A percentile compares a stretch with the other conserved stretches of the same genome.
Evolutionary conservation across 1,140 invertebrate genomes (phyloP).

Genomic region (Drosophila leontia): DNA sequence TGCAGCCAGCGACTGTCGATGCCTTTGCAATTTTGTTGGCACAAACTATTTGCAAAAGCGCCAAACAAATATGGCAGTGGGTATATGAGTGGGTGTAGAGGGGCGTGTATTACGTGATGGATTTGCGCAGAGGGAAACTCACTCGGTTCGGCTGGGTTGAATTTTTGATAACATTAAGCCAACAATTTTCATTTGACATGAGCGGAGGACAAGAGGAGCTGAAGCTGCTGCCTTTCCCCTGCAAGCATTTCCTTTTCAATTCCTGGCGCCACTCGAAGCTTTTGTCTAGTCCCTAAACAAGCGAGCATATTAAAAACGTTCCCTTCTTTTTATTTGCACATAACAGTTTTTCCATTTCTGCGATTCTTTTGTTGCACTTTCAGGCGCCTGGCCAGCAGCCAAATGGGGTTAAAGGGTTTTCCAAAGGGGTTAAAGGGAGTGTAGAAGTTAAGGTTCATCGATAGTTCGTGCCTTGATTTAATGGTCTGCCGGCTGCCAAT

Average conservation of each 20-base stretch:
- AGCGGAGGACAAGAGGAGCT: not conserved
- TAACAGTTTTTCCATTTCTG: slow-evolving; percentile 54
- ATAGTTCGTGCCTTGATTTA: slow-evolving; percentile 82
- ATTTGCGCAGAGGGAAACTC: slow-evolving; percentile 24
- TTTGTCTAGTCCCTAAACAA: slow-evolving; percentile 66
- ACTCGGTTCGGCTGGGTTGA: slow-evolving; percentile 26
- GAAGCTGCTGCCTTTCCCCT: not conserved
- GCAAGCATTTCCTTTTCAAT: slow-evolving; percentile 40
- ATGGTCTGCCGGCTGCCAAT: slow-evolving; percentile 73
- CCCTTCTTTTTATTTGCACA: slow-evolving; percentile 63
- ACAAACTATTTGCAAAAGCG: slow-evolving; percentile 65
- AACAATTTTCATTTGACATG: slow-evolving; percentile 77
- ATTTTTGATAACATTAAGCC: slow-evolving; percentile 77
- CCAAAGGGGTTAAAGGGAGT: slow-evolving; percentile 9
- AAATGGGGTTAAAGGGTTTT: slow-evolving; percentile 44
- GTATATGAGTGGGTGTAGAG: slow-evolving; percentile 22
- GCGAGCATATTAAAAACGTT: slow-evolving; percentile 69
- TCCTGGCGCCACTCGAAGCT: slow-evolving; percentile 62
- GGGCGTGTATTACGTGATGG: slow-evolving; percentile 59
- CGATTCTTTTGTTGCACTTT: slow-evolving; percentile 49
- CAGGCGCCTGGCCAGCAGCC: slow-evolving; percentile 47
- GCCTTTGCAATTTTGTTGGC: slow-evolving; percentile 61
- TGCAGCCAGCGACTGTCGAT: slow-evolving; percentile 38
- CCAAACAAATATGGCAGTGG: slow-evolving; percentile 70
- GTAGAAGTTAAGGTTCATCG: slow-evolving; percentile 57